Percentiles rank a stretch among this genome's conserved stretches.
These are phyloP conservation scores for Leucoraja erinaceus DNA, from an alignment of 2,113 vertebrate species.

Conservation along the genomic window DNA sequence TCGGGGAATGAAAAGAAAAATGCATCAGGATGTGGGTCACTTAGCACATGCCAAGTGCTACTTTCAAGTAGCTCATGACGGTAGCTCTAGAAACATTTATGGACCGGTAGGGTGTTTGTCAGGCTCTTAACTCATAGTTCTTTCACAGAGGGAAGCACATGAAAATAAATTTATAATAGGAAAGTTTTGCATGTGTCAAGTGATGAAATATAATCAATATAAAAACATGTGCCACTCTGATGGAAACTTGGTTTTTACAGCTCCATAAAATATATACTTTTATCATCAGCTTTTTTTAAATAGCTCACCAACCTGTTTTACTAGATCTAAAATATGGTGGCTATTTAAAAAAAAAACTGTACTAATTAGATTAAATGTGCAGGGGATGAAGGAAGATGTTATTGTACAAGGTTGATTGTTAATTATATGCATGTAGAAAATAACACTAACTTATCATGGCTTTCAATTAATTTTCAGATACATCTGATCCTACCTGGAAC, in stretches of 20 bases:
- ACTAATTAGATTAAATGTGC: slow-evolving; percentile 20
- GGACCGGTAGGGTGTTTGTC: not conserved
- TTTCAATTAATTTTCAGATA: slow-evolving; percentile 9
- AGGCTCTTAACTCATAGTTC: not conserved
- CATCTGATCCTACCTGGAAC: not conserved
- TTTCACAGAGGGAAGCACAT: not conserved
- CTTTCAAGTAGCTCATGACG: not conserved
- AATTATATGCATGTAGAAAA: not conserved
- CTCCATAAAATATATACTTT: not conserved
- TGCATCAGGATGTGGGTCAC: not conserved
- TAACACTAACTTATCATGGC: not conserved
- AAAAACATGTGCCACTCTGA: not conserved
- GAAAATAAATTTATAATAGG: not conserved
- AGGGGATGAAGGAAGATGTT: not conserved
- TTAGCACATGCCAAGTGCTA: not conserved
- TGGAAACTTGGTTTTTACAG: not conserved
- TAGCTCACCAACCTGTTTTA: not conserved
- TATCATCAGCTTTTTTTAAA: not conserved
- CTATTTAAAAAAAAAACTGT: slow-evolving; percentile 4
- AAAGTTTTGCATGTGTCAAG: slow-evolving; percentile 11
- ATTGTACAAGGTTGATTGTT: not conserved
- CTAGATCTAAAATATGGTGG: not conserved
- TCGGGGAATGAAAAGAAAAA: not conserved
- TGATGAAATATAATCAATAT: slow-evolving; percentile 6
- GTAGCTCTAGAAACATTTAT: not conserved